Base-by-base conservation (phyloP, 1,140 invertebrate genomes). In the Scaptodrosophila lebanonensis region DNA sequence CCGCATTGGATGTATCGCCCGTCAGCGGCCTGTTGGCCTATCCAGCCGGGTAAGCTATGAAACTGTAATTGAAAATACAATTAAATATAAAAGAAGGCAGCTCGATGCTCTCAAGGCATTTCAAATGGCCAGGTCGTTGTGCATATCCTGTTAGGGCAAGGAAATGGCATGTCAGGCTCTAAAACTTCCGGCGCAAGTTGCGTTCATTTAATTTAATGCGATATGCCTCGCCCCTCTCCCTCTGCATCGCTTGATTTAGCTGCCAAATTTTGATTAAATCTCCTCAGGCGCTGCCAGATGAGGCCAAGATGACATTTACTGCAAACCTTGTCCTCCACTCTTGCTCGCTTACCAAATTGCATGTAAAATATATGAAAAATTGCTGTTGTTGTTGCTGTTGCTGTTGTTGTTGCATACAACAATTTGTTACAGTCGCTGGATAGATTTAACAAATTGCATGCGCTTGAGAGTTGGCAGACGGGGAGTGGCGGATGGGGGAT, bases 21-120 rank as follows among this genome's bases (percentile, higher is more conserved):
- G 93, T 93, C 83, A 92, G 92, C 35, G 95, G 96, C 67, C 89
- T 93, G 44, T 92, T 98, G 61, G 96, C 96, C 6, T 98, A 98
- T 91, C 95, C 96, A 50, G 96, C 97, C 77, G 97, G 97, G 96
- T 98, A 88, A 94, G 93, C 92, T 53, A 8, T 29, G 15, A 29
- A 13, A 8, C 40, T 44, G 40, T n/a, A 9, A 15, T 44, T n/a
- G 27, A 9, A 13, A 20, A 11, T 15, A 13, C 22, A 15, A 6
- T 8, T 45, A 8, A n/a, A 33, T 18, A 47, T 17, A 9, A 9
- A 3, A 32, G n/a, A 12, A 16, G 47, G 20, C 17, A 49, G 22
- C 64, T 44, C 29, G 9, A n/a, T n/a, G n/a, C n/a, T n/a, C n/a
- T n/a, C n/a, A n/a, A n/a, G n/a, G n/a, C n/a, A n/a, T n/a, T n/a